Conservation (phyloP, 2,888 invertebrate species). For the Rapana venosa region DNA sequence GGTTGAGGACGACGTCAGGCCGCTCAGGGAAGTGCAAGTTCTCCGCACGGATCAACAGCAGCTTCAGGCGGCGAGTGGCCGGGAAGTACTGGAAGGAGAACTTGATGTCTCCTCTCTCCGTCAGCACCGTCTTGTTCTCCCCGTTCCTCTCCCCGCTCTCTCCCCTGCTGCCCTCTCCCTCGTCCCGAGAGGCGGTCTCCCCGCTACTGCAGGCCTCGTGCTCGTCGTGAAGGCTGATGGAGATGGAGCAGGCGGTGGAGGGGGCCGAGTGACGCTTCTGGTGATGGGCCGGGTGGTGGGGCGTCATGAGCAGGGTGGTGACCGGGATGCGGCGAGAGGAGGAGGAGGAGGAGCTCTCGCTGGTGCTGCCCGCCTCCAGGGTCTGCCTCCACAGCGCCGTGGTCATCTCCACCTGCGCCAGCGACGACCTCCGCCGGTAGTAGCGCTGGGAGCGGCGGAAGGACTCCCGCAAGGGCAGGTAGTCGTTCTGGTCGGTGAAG, state of each 20-base stretch:
- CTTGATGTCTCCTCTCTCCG: conserved; percentile 71
- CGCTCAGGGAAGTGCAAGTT: conserved; percentile 73
- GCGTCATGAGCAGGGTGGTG: conserved; percentile 11
- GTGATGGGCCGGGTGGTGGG: background rate
- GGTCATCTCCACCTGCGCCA: conserved; percentile 53
- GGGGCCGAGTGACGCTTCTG: conserved; percentile 41
- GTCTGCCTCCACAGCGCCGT: conserved; percentile 37
- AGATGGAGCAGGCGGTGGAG: conserved; percentile 19
- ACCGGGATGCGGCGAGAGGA: conserved; percentile 27
- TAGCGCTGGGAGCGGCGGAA: conserved; percentile 60
- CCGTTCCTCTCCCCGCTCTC: conserved; percentile 28
- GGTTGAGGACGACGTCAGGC: conserved; percentile 66
- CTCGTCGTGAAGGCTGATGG: background rate
- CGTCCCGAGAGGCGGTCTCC: background rate
- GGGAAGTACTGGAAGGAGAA: conserved; percentile 78
- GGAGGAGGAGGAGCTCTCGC: background rate
- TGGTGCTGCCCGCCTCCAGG: background rate
- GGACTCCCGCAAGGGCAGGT: conserved; percentile 53
- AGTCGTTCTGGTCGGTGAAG: conserved; percentile 51
- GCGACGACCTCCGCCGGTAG: conserved; percentile 67
- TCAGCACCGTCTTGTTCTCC: conserved; percentile 38
- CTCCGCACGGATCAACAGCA: conserved; percentile 73
- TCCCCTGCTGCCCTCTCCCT: background rate
- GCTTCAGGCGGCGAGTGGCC: conserved; percentile 76
- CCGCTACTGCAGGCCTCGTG: conserved; percentile 35